Base-by-base conservation (phyloP, 2,113 vertebrate species). In the Labeo catla region DNA sequence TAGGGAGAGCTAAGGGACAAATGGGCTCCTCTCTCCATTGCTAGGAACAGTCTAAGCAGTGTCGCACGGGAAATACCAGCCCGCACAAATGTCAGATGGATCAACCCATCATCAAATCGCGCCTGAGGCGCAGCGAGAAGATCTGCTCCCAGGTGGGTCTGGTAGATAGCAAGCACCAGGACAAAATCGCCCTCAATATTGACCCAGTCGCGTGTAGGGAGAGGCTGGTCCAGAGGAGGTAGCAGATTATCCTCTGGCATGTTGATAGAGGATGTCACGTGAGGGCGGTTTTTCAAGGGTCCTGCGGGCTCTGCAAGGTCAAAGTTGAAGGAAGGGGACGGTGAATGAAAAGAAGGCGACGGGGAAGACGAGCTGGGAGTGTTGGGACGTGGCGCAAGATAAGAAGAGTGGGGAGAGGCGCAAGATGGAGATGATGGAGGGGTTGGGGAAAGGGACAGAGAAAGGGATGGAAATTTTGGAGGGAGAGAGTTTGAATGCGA, bases 151-250 rank as follows among this genome's bases (percentile, higher is more conserved):
- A 98, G 91, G 82, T 98, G 97, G 78, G 92, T 92, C 91, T 97
- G 96, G 81, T 96, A 97, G 59, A 98, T 94, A 76, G 95, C 97
- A 91, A 98, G 87, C 4, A 97, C 93, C 21, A 97, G 91, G 47
- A 98, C 97, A 87, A 97, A 98, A 89, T 98, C 96, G 0, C 94
- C 97, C 88, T 98, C 97, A 13, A 97, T 87, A 0, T 95, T 97
- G 84, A 97, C 93, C 97, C 97, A 98, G 73, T 95, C 95, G 61
- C 94, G 92, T 16, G 93, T 92, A 36, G 97, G 97, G 15, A 98
- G 85, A 0, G 96, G 96, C 79, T 95, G 93, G 63, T 95, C 95
- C 7, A 98, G 89, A 0, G 97, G 95, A 6, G 96, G 95, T 76
- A 98, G 90, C 73, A 98, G 92, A 84, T 96, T 89, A 52, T 98